Evolutionary conservation across 1,140 invertebrate species (phyloP).

Genomic region (Apis laboriosa): DNA sequence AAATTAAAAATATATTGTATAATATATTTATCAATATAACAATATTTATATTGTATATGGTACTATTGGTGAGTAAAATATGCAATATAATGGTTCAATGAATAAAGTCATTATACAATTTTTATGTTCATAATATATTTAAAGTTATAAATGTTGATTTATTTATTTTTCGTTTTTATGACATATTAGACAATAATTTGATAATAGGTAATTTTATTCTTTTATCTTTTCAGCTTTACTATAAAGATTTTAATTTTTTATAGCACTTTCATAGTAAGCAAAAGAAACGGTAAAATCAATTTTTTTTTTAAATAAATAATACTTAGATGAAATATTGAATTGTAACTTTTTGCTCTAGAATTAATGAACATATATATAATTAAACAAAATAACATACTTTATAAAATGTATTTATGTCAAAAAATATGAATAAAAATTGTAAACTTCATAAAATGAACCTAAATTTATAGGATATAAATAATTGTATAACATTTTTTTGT

Average conservation of each 20-base stretch:
- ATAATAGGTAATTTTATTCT: slow-evolving; percentile 52
- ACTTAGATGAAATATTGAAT: background rate
- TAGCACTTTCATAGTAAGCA: slow-evolving; percentile 9
- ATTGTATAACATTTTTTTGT: slow-evolving; percentile 27
- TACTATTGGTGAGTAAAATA: slow-evolving; percentile 47
- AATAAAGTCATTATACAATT: slow-evolving; percentile 5
- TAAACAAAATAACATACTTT: slow-evolving; percentile 16
- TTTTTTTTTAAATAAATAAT: slow-evolving; percentile 5
- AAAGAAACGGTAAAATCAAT: slow-evolving; percentile 7
- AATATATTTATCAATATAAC: slow-evolving; percentile 32
- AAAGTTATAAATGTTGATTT: slow-evolving; percentile 77
- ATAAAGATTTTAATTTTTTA: slow-evolving; percentile 28
- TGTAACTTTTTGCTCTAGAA: slow-evolving; percentile 7
- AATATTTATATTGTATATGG: slow-evolving; percentile 38
- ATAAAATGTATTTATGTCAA: slow-evolving; percentile 7
- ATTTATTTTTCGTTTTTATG: slow-evolving; percentile 65
- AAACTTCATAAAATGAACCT: background rate
- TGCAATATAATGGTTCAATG: background rate
- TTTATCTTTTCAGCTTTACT: slow-evolving; percentile 56
- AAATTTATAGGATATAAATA: slow-evolving; percentile 18
- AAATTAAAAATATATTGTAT: slow-evolving; percentile 28
- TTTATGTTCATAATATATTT: slow-evolving; percentile 31
- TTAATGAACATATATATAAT: slow-evolving; percentile 10
- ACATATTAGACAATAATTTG: slow-evolving; percentile 57
- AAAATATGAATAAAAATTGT: slow-evolving; percentile 14